Conservation (phyloP, 2,113 vertebrate species). For the Cynoglossus semilaevis region DNA sequence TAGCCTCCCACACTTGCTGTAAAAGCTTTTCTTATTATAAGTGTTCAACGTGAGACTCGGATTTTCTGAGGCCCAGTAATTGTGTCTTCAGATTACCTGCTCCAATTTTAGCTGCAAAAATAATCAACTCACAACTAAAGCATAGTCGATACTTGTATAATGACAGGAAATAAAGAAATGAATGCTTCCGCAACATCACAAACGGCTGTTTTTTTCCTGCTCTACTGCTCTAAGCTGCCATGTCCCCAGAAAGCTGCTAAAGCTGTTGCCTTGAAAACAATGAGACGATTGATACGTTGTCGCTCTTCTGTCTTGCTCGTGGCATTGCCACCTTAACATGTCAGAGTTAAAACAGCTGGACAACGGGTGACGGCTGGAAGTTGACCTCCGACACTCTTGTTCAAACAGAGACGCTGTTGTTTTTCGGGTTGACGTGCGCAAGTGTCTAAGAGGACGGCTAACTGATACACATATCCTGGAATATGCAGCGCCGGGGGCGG, state of each 20-base stretch:
- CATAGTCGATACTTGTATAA: slow-evolving; percentile 44
- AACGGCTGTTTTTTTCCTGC: background rate
- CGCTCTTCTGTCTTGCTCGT: no score
- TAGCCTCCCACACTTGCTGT: background rate
- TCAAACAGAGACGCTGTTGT: slow-evolving; percentile 12
- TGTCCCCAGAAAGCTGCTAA: slow-evolving; percentile 19
- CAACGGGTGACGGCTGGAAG: background rate
- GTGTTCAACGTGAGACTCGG: background rate
- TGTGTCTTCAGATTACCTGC: slow-evolving; percentile 17
- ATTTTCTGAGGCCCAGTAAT: slow-evolving; percentile 4
- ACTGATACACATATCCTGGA: background rate
- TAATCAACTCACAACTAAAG: slow-evolving; percentile 47
- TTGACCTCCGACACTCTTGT: background rate
- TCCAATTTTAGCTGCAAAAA: slow-evolving; percentile 17
- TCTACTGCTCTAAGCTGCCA: slow-evolving; percentile 11
- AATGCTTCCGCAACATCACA: slow-evolving; percentile 44
- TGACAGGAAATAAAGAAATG: slow-evolving; percentile 53
- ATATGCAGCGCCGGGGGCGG: background rate
- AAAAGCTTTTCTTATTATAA: no score
- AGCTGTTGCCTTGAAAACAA: slow-evolving; percentile 57
- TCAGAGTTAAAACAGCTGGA: no score
- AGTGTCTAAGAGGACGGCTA: no score
- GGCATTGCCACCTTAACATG: no score
- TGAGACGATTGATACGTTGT: no score
- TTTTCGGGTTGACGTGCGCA: background rate